phyloP scores from a whole-genome alignment of 2,797 vertebrate species.

The Bryconaethiops microstoma region DNA sequence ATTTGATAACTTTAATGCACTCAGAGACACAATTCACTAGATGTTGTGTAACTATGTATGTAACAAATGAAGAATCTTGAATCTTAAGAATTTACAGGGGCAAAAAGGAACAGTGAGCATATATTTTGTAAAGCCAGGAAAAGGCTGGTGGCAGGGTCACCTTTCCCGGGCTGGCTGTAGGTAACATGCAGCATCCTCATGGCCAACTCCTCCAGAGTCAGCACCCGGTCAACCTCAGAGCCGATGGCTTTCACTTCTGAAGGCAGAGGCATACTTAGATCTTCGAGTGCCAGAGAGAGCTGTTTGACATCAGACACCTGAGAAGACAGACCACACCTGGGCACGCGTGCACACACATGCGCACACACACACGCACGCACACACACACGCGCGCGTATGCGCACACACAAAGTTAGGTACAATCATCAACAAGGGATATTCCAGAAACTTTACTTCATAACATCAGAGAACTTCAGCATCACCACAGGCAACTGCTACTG shows the following conservation, averaged over 20 bases:
- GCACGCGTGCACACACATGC: conserved; percentile 39
- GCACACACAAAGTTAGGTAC: background rate
- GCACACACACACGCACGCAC: conserved; percentile 34
- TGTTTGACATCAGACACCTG: conserved; percentile 77
- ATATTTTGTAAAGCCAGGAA: background rate
- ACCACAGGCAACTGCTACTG: no score
- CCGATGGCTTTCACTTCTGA: conserved; percentile 92
- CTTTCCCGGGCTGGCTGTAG: conserved; percentile 74
- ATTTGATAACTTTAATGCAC: no score
- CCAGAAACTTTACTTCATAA: no score
- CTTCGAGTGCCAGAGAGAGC: conserved; percentile 79
- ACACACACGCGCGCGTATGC: no score
- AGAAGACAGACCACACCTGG: conserved; percentile 87
- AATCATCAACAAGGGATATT: background rate
- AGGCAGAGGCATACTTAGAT: conserved; percentile 84
- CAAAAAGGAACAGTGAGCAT: no score
- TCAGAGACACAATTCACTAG: no score
- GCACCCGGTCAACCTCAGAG: conserved; percentile 81
- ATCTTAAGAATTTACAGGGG: no score
- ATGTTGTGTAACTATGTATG: no score
- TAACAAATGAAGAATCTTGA: no score
- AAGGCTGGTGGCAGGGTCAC: conserved; percentile 62
- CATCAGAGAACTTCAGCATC: background rate
- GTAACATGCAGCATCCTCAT: conserved; percentile 85
- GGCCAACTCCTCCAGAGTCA: conserved; percentile 91